Percentiles rank a stretch among this genome's conserved stretches.
These are phyloP conservation scores for Glossosoma conforme DNA, from an alignment of 1,140 invertebrate species.

Conservation along the genomic window DNA sequence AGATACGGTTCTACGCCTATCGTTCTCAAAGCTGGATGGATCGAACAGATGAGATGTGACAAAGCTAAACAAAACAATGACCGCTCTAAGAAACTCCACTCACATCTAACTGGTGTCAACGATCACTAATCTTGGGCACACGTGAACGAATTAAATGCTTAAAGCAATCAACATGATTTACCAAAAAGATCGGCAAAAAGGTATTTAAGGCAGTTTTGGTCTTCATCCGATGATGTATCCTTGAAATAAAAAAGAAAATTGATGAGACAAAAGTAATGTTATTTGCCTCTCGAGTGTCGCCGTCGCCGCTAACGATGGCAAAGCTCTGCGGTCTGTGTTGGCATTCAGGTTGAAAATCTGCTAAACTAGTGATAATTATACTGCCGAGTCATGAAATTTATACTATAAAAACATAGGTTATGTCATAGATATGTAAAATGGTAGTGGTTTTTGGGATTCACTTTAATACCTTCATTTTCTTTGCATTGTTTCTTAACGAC, in stretches of 20 bases:
- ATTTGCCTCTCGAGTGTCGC: too few species aligned
- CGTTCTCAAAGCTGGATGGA: conserved; percentile 17
- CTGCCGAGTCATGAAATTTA: too few species aligned
- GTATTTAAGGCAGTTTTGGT: conserved; percentile 61
- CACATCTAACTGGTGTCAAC: conserved; percentile 27
- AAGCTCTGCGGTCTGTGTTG: too few species aligned
- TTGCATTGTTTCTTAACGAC: too few species aligned
- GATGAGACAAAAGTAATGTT: too few species aligned
- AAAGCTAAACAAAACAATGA: conserved; percentile 28
- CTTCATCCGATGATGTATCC: conserved; percentile 51
- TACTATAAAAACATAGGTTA: too few species aligned
- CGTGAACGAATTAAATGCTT: conserved; percentile 23
- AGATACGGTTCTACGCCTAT: conserved; percentile 13
- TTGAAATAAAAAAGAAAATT: conserved; percentile 28
- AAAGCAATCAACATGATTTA: conserved; percentile 40
- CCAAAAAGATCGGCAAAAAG: conserved; percentile 55
- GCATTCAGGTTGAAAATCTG: too few species aligned
- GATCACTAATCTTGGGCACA: conserved; percentile 23
- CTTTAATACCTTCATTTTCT: too few species aligned
- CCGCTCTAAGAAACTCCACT: conserved; percentile 26
- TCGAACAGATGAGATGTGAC: conserved; percentile 4
- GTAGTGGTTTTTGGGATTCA: too few species aligned
- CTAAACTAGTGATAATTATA: too few species aligned
- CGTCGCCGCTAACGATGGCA: too few species aligned
- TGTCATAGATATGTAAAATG: too few species aligned